These are phyloP conservation scores for Macrosiphum euphorbiae DNA, from an alignment of 2,888 invertebrate genomes.

Conservation along the genomic window DNA sequence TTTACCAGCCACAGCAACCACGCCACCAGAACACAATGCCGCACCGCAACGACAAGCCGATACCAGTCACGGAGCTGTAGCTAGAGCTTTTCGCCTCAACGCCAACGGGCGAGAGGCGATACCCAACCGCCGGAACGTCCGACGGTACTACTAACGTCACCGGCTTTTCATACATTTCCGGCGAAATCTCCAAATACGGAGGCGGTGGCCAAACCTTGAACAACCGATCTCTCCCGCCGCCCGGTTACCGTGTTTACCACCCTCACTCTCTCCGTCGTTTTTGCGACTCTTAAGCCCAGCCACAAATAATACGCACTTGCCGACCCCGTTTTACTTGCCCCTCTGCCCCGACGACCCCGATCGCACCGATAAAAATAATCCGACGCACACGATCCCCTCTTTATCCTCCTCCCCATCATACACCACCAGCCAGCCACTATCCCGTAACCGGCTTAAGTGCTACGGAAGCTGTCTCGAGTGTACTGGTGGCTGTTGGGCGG, in stretches of 20 bases:
- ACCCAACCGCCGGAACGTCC: slow-evolving; percentile 72
- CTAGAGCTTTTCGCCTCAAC: slow-evolving; percentile 93
- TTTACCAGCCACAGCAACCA: slow-evolving; percentile 68
- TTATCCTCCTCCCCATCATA: background rate
- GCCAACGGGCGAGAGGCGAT: slow-evolving; percentile 81
- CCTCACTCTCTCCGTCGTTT: slow-evolving; percentile 59
- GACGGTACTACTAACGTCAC: slow-evolving; percentile 79
- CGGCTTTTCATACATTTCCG: slow-evolving; percentile 83
- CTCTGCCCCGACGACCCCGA: background rate
- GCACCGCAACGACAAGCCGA: slow-evolving; percentile 75
- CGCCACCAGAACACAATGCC: slow-evolving; percentile 69
- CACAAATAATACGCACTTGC: background rate
- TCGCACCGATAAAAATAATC: background rate
- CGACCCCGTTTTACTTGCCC: background rate
- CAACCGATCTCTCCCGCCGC: slow-evolving; percentile 26
- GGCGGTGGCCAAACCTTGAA: slow-evolving; percentile 52
- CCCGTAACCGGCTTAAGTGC: background rate
- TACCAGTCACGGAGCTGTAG: slow-evolving; percentile 94
- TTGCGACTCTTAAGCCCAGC: slow-evolving; percentile 36
- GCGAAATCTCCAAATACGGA: slow-evolving; percentile 70
- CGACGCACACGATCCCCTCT: background rate
- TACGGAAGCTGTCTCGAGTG: background rate
- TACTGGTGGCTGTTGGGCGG: background rate
- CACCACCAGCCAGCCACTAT: too few relatives aligned
- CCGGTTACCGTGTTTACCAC: slow-evolving; percentile 57